Percentiles rank a stretch among this genome's conserved stretches.
These are phyloP conservation scores for Protonibea diacanthus DNA, from an alignment of 2,797 vertebrate genomes.

Conservation along the genomic window DNA sequence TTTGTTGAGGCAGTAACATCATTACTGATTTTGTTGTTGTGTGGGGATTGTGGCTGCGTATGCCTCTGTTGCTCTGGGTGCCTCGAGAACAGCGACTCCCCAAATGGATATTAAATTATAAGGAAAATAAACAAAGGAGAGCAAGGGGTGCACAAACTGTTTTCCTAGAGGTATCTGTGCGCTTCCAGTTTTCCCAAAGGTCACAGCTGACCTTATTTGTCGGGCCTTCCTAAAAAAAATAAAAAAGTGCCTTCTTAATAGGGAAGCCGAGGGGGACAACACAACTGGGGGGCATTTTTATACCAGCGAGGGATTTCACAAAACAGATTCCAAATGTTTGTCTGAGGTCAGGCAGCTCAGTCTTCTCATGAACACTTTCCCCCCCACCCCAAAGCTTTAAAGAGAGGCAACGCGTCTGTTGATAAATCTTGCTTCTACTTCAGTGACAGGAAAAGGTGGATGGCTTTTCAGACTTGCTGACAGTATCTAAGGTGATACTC, in stretches of 20 bases:
- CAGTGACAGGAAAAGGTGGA: conserved; percentile 21
- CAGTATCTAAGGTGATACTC: conserved; percentile 5
- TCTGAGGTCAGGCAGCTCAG: conserved; percentile 33
- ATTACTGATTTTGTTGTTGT: conserved; percentile 41
- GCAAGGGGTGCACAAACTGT: conserved; percentile 37
- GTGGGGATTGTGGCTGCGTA: conserved; percentile 13
- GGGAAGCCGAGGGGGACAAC: conserved; percentile 14
- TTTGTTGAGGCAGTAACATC: conserved; percentile 48
- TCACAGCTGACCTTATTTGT: conserved; percentile 50
- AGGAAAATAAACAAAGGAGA: conserved; percentile 50
- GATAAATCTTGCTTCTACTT: conserved; percentile 39
- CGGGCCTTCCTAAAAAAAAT: conserved; percentile 14
- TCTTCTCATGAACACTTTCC: conserved; percentile 12
- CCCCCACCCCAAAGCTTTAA: conserved; percentile 13
- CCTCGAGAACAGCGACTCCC: conserved; percentile 38
- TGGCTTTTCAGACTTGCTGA: conserved; percentile 12
- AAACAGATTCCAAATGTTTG: conserved; percentile 48
- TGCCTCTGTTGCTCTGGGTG: conserved; percentile 39
- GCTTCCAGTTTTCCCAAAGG: conserved; percentile 53
- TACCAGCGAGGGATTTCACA: conserved; percentile 21
- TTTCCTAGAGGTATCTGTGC: conserved; percentile 29
- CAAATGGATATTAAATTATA: conserved; percentile 61
- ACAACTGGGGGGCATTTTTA: conserved; percentile 29
- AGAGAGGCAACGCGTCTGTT: conserved; percentile 26
- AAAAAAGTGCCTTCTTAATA: conserved; percentile 18